Evolutionary conservation across 1,140 invertebrate species (phyloP).

Genomic region (Drosophila truncata): DNA sequence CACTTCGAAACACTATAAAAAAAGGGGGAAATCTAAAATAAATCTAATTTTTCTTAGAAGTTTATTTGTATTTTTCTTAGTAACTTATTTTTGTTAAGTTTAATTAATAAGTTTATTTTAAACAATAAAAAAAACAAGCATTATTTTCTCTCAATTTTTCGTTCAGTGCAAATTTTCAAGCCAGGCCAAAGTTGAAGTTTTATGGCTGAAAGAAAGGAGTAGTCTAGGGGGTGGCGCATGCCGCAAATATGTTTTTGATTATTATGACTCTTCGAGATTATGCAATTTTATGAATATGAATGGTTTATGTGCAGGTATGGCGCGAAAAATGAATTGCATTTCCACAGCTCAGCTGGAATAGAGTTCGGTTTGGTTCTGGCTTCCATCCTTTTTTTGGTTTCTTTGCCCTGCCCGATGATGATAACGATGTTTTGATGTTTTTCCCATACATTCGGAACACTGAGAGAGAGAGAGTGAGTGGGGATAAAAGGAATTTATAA

Average conservation of each 20-base stretch:
- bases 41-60: neutral
- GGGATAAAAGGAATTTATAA: slow-evolving; percentile 63
- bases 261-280: slow-evolving; percentile 84
- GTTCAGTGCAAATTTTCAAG: slow-evolving; percentile 12
- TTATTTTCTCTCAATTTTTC: neutral
- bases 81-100: neutral
- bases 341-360: slow-evolving; percentile 33
- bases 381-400: slow-evolving; percentile 4
- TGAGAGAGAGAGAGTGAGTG: slow-evolving; percentile 1
- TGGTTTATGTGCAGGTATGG: slow-evolving; percentile 61
- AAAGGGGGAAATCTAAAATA: neutral
- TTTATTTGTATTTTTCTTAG: neutral
- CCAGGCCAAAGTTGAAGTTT: slow-evolving; percentile 74
- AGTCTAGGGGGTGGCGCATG: slow-evolving; percentile 45
- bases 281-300: slow-evolving; percentile 85
- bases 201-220: slow-evolving; percentile 58
- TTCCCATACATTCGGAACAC: slow-evolving; percentile 28
- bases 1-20: slow-evolving; percentile 15
- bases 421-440: slow-evolving; percentile 49
- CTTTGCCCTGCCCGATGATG: slow-evolving; percentile 23
- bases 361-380: slow-evolving; percentile 13
- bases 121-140: neutral
- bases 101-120: neutral
- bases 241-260: slow-evolving; percentile 84
- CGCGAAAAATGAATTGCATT: slow-evolving; percentile 60